A percentile compares a stretch with the other conserved stretches of the same genome.
Conservation (phyloP, 2,113 vertebrate genomes). For the Zapornia atra region DNA sequence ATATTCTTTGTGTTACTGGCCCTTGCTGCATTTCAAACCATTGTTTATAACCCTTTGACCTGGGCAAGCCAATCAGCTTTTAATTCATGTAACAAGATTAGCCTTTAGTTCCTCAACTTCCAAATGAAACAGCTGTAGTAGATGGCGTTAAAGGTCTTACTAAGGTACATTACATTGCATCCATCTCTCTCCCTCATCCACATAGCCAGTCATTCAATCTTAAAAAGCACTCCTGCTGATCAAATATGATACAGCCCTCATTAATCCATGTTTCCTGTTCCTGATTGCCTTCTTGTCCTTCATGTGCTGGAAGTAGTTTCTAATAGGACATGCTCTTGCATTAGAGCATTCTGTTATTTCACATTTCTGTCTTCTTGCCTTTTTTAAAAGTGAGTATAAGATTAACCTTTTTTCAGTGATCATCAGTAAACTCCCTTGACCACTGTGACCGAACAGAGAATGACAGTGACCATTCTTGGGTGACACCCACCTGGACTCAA, state of each 20-base stretch:
- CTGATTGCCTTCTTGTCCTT: neutral
- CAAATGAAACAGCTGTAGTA: neutral
- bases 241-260: neutral
- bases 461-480: neutral
- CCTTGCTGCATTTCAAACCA: neutral
- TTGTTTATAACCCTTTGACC: neutral
- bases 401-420: neutral
- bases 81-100: neutral
- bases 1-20: neutral
- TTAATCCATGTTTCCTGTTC: neutral
- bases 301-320: neutral
- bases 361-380: neutral
- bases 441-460: neutral
- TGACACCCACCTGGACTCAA: neutral
- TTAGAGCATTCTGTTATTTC: neutral
- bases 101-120: neutral
- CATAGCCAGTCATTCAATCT: neutral
- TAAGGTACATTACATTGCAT: neutral
- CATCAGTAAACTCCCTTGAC: neutral
- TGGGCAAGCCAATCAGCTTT: neutral
- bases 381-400: neutral
- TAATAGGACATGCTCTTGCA: neutral
- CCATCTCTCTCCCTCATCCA: neutral
- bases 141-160: neutral
- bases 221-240: neutral